Conservation (phyloP, 2,888 invertebrate genomes). For the Megastigmus dorsalis region DNA sequence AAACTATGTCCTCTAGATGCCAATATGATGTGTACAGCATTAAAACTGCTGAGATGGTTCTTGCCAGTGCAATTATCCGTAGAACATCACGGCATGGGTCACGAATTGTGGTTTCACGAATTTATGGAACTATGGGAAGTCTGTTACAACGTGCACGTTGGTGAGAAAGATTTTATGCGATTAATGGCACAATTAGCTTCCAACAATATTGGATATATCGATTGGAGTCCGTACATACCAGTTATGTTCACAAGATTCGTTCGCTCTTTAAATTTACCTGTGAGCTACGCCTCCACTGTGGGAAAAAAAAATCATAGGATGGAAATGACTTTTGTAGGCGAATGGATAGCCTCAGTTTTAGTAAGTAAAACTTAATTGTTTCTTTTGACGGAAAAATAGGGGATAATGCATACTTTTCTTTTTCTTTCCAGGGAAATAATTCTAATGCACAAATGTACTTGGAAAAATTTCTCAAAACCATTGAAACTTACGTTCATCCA, state of each 20-base stretch:
- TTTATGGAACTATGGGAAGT: slow-evolving; percentile 86
- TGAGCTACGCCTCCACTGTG: too few species aligned
- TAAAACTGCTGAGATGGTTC: slow-evolving; percentile 83
- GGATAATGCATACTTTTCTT: background rate
- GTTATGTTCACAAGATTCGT: slow-evolving; percentile 84
- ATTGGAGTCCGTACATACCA: slow-evolving; percentile 91
- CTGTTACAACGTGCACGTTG: slow-evolving; percentile 82
- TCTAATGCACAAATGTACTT: slow-evolving; percentile 83
- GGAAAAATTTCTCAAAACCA: slow-evolving; percentile 85
- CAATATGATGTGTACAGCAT: slow-evolving; percentile 75
- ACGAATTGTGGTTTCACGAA: slow-evolving; percentile 87
- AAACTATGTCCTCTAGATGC: slow-evolving; percentile 84
- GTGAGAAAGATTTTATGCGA: slow-evolving; percentile 82
- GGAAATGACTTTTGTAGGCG: slow-evolving; percentile 65
- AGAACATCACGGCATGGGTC: slow-evolving; percentile 80
- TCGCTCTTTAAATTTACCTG: slow-evolving; percentile 85
- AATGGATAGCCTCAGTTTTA: slow-evolving; percentile 78
- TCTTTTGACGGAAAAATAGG: background rate
- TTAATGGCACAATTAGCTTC: slow-evolving; percentile 85
- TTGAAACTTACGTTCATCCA: slow-evolving; percentile 92
- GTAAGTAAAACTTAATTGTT: slow-evolving; percentile 72
- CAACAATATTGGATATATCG: slow-evolving; percentile 86
- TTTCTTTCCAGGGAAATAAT: slow-evolving; percentile 79
- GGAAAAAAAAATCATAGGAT: slow-evolving; percentile 77
- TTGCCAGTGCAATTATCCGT: slow-evolving; percentile 84